Evolutionary conservation across 2,113 vertebrate species (phyloP).

Genomic region (Protomyctophum bolini): DNA sequence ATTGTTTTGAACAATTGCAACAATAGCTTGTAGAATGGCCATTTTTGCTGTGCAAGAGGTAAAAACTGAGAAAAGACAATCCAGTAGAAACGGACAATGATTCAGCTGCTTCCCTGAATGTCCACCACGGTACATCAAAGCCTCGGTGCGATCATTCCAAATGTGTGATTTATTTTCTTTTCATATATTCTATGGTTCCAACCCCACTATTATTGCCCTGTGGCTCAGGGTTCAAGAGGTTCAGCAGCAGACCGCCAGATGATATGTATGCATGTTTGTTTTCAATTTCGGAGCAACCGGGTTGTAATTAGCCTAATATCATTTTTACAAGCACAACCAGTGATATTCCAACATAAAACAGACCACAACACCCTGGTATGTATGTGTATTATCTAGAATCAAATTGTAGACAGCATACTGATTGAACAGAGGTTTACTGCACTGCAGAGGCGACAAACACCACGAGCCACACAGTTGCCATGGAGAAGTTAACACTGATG

Average conservation of each 20-base stretch:
- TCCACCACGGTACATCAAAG: constrained; percentile 61
- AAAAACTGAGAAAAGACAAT: constrained; percentile 44
- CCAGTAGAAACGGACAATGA: constrained; percentile 75
- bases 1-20: too few relatives aligned
- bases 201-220: constrained; percentile 26
- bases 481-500: constrained; percentile 74
- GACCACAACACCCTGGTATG: constrained; percentile 65
- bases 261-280: constrained; percentile 68
- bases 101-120: constrained; percentile 76
- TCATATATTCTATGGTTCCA: constrained; percentile 7
- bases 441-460: constrained; percentile 65
- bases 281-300: constrained; percentile 59
- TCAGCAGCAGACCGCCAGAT: constrained; percentile 59
- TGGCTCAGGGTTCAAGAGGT: constrained; percentile 36
- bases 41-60: too few relatives aligned
- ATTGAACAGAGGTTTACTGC: constrained; percentile 67
- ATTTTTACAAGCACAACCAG: constrained; percentile 54
- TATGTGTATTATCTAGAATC: constrained; percentile 60
- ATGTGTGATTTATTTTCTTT: constrained; percentile 36
- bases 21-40: too few relatives aligned
- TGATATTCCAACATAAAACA: constrained; percentile 59
- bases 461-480: constrained; percentile 68
- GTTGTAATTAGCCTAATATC: constrained; percentile 39
- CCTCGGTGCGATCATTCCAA: constrained; percentile 48
- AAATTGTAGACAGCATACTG: constrained; percentile 62